A percentile compares a stretch with the other conserved stretches of the same genome.
These are phyloP conservation scores for Sparus aurata DNA, from an alignment of 2,797 vertebrate genomes.

Conservation along the genomic window DNA sequence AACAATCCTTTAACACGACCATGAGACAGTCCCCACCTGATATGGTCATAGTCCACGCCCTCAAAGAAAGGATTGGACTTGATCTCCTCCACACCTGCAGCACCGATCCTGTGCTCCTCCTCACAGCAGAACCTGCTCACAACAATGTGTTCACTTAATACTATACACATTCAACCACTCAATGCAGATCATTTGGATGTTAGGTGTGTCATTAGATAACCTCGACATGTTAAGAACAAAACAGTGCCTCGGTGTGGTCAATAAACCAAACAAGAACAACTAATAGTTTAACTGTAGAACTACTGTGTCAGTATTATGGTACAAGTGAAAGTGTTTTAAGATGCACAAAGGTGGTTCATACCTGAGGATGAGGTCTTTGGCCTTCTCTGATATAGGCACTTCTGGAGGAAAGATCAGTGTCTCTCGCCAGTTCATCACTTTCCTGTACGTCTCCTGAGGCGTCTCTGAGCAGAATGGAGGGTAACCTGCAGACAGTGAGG, in stretches of 20 bases:
- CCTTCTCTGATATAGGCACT: slow-evolving; percentile 98
- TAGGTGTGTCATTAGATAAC: too few species aligned
- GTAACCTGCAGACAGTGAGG: slow-evolving; percentile 87
- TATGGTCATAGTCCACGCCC: slow-evolving; percentile 98
- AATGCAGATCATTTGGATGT: not conserved
- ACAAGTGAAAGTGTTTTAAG: too few species aligned
- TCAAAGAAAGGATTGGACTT: slow-evolving; percentile 98
- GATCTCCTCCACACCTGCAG: slow-evolving; percentile 93
- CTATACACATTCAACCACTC: not conserved
- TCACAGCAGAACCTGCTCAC: slow-evolving; percentile 96
- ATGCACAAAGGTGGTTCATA: slow-evolving; percentile 38
- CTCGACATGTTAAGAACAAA: not conserved
- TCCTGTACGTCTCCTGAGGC: slow-evolving; percentile 98
- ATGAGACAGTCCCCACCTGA: slow-evolving; percentile 87
- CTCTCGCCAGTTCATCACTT: slow-evolving; percentile 99
- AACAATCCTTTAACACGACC: not conserved
- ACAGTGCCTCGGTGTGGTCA: not conserved
- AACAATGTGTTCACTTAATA: not conserved
- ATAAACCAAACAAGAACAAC: not conserved
- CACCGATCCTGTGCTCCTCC: slow-evolving; percentile 94
- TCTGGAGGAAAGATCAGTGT: slow-evolving; percentile 97
- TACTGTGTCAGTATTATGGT: not conserved
- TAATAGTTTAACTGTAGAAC: not conserved
- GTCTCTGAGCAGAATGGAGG: slow-evolving; percentile 99
- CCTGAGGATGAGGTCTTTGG: slow-evolving; percentile 98